Base-by-base conservation (phyloP, 2,888 invertebrate species). In the Erebia palarica region DNA sequence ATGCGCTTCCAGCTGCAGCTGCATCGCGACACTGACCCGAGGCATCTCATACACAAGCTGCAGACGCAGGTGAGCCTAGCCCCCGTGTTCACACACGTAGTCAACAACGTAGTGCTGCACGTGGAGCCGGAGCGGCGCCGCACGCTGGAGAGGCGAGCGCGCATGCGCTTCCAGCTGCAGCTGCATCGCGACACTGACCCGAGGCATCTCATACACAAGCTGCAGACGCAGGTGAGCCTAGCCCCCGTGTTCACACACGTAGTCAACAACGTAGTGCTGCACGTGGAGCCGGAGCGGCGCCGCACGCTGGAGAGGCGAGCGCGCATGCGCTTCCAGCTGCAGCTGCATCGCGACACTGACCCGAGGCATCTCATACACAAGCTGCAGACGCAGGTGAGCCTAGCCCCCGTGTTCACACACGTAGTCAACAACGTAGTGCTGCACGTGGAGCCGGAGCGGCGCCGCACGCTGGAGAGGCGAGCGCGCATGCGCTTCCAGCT, bases 391-490 rank as follows among this genome's bases (percentile, higher is more conserved):
- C 63, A 64, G 18, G 63, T 64, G 2, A 21, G 14, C n/a, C 13
- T 51, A 14, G 14, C n/a, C 51, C 14, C 14, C n/a, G 51, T 14
- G 14, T 5, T 51, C 21, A 21, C 21, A 21, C 21, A 21, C 21
- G 97, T 99, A 79, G 97, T 99, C 3, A 99, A 99, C 93, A 99
- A 99, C 93, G 94, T 99, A 47, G 93, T 99, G 68, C 94, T 99
- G 0, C 99, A 98, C 88, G 98, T 99, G 70, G 99, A 99, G 87
- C 99, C 99, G 0, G 97, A 98, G 83, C 95, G 99, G 69, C 47
- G 63, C 8, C 97, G 98, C 82, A 97, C 97, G 10, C 94, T 97
- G 77, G 99, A 98, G 87, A 94, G 97, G 75, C 94, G 99, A 75
- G 98, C 98, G 74, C 94, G 98, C 69, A 97, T 99, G 97, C 95